Conservation (phyloP, 1,140 invertebrate genomes). For the Aphelinus certus region DNA sequence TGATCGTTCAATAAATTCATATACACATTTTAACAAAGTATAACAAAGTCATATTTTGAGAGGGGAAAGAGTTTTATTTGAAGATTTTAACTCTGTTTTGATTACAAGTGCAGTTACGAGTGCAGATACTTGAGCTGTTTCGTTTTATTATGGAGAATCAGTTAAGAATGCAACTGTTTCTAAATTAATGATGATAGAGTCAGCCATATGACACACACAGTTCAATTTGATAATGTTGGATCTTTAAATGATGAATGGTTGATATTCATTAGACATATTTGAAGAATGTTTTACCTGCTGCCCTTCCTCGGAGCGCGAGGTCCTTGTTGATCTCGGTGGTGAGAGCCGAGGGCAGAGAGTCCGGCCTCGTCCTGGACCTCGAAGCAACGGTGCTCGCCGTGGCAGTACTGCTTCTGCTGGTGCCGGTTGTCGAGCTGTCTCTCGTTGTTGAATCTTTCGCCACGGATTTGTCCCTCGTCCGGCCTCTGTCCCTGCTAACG, state of each 20-base stretch:
- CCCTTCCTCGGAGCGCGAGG: constrained; percentile 47
- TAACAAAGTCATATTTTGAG: too few relatives aligned
- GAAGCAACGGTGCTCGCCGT: constrained; percentile 33
- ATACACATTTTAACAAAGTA: too few relatives aligned
- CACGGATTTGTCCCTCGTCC: constrained; percentile 64
- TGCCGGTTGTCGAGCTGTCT: constrained; percentile 26
- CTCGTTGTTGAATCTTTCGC: constrained; percentile 26
- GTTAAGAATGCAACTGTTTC: too few relatives aligned
- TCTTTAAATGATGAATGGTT: neutral
- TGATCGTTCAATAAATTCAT: too few relatives aligned
- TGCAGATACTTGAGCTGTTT: too few relatives aligned
- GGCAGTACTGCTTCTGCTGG: constrained; percentile 2
- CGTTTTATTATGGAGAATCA: too few relatives aligned
- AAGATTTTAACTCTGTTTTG: too few relatives aligned
- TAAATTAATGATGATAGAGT: too few relatives aligned
- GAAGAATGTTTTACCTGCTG: neutral
- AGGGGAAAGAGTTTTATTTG: too few relatives aligned
- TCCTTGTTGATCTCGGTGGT: constrained; percentile 61
- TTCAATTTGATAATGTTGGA: too few relatives aligned
- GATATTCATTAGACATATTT: neutral
- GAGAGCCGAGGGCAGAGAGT: constrained; percentile 67
- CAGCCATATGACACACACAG: too few relatives aligned
- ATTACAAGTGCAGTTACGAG: too few relatives aligned
- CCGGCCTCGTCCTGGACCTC: constrained; percentile 58
- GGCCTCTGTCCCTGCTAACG: constrained; percentile 65